phyloP scores from a whole-genome alignment of 2,888 invertebrate species.

The Calephelis perditalis region DNA sequence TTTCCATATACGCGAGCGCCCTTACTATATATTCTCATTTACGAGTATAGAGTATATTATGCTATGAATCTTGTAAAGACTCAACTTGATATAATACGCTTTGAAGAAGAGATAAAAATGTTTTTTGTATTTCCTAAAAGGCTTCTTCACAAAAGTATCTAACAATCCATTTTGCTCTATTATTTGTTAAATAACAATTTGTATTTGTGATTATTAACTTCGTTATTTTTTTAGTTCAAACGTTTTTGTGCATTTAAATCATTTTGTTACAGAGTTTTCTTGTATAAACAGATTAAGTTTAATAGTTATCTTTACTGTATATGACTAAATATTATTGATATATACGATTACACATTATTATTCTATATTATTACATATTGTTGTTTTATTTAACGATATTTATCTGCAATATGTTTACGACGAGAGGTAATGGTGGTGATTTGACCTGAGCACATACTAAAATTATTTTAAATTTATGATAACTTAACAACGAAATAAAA shows the following conservation, averaged over 20 bases:
- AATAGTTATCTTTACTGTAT: no score
- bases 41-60: conserved; percentile 68
- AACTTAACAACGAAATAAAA: no score
- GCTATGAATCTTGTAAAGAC: conserved; percentile 72
- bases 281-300: no score
- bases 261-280: conserved; percentile 1
- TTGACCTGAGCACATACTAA: no score
- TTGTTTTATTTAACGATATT: no score
- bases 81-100: conserved; percentile 55
- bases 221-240: conserved; percentile 6
- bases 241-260: not conserved
- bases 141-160: conserved; percentile 14
- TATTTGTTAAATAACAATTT: conserved; percentile 17
- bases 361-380: no score
- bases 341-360: no score
- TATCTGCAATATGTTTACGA: no score
- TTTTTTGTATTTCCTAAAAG: conserved; percentile 19
- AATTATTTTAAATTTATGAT: no score
- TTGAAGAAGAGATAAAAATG: conserved; percentile 28
- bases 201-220: not conserved
- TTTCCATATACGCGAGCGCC: conserved; percentile 71
- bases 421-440: no score
- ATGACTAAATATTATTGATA: no score
- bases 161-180: conserved; percentile 16
- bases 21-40: conserved; percentile 60